Base-by-base conservation (phyloP, 2,797 vertebrate genomes). In the Enteromius radiatus region DNA sequence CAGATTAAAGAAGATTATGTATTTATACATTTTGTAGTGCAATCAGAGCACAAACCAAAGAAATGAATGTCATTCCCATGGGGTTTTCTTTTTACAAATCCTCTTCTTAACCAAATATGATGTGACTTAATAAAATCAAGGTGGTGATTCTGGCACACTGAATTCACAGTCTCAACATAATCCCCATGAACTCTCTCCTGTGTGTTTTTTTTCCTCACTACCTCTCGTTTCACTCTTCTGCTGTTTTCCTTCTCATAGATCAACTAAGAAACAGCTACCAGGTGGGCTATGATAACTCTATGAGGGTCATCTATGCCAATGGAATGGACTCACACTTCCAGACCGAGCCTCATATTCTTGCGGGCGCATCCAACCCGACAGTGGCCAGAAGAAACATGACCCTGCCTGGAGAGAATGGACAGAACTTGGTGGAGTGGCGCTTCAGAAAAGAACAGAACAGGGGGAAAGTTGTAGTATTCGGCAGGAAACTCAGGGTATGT, bases 351-450 rank as follows among this genome's bases (percentile, higher is more conserved):
- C 98, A 99, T 0, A 95, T 99, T 70, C 92, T 99, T 87, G 98
- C 98, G 41, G 98, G 95, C 5, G 96, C 98, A 0, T 97, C 97
- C 49, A 99, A 97, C 86, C 98, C 98, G 0, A 98, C 96, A 0
- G 93, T 99, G 61, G 97, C 97, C 54, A 96, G 97, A 79, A 95
- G 98, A 71, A 99, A 99, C 91, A 98, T 99, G 97, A 98, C 97
- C 0, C 96, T 99, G 0, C 98, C 98, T 0, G 98, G 98, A 26
- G 98, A 99, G 84, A 99, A 98, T 0, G 97, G 98, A 0, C 97
- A 98, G 84, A 99, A 99, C 88, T 88, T 99, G 92, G 98, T 99
- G 88, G 98, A 99, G 79, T 99, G 98, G 98, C 92, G 98, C 68
- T 99, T 99, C 93, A 94, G 98, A 45, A 99, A 99, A 86, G 98